phyloP scores from a whole-genome alignment of 1,140 invertebrate species.

The Rhyzopertha dominica region DNA sequence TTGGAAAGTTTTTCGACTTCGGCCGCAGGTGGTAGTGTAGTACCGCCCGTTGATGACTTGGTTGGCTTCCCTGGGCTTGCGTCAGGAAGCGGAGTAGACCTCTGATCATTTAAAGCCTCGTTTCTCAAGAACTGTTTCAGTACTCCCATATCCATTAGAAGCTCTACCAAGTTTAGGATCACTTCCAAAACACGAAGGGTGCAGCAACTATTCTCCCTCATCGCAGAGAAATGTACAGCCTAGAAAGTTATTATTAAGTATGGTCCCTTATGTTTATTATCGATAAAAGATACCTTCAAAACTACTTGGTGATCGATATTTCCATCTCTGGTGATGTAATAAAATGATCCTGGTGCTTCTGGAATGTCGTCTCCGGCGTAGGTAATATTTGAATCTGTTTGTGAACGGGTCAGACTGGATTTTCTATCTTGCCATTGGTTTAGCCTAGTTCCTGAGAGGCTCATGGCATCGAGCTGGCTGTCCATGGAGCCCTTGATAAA shows the following conservation, averaged over 20 bases:
- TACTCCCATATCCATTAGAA: slow-evolving; percentile 83
- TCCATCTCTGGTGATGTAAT: slow-evolving; percentile 93
- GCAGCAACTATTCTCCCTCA: slow-evolving; percentile 69
- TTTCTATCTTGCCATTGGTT: slow-evolving; percentile 58
- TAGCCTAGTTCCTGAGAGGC: slow-evolving; percentile 57
- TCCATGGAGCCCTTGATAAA: slow-evolving; percentile 64
- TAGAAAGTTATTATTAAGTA: slow-evolving; percentile 37
- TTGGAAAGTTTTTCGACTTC: slow-evolving; percentile 41
- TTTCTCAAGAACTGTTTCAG: slow-evolving; percentile 56
- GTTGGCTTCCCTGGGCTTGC: slow-evolving; percentile 23
- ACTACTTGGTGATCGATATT: slow-evolving; percentile 89
- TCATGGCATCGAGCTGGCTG: slow-evolving; percentile 70
- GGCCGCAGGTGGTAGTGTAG: slow-evolving; percentile 32
- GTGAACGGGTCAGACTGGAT: slow-evolving; percentile 73
- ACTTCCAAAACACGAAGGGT: slow-evolving; percentile 84
- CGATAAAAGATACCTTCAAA: slow-evolving; percentile 61
- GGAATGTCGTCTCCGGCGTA: slow-evolving; percentile 73
- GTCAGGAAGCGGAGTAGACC: slow-evolving; percentile 40
- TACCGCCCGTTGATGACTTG: slow-evolving; percentile 20
- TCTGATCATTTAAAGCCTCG: slow-evolving; percentile 39
- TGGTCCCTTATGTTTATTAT: slow-evolving; percentile 2
- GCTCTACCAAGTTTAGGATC: slow-evolving; percentile 82
- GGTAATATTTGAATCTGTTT: slow-evolving; percentile 92
- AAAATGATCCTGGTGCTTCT: slow-evolving; percentile 82
- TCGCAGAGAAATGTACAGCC: slow-evolving; percentile 80